A percentile compares a stretch with the other conserved stretches of the same genome.
Conservation (phyloP, 2,888 invertebrate genomes). For the Cepaea hortensis region DNA sequence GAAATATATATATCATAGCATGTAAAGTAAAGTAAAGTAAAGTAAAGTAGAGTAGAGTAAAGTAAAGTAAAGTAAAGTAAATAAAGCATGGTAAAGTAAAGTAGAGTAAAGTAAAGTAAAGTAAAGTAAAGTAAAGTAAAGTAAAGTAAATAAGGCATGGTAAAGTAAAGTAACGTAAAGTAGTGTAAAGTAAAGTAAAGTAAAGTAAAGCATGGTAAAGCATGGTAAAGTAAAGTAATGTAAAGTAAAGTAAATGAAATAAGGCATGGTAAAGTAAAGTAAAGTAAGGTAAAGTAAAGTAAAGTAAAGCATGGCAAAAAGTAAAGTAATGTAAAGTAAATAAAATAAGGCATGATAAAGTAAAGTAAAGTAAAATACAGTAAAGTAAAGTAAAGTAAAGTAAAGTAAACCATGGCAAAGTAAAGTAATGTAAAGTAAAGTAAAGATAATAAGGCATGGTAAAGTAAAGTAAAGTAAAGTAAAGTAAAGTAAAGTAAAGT, state of each 20-base stretch:
- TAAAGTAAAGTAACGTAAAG: neutral
- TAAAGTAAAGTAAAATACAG: neutral
- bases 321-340: neutral
- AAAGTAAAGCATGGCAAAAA: neutral
- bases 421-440: neutral
- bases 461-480: slow-evolving; percentile 1
- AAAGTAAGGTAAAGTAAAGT: neutral
- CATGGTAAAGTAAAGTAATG: neutral
- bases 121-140: neutral
- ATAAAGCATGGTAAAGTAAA: neutral
- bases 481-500: neutral
- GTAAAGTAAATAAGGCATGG: neutral
- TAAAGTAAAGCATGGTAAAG: neutral
- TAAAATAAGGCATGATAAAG: neutral
- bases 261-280: neutral
- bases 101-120: neutral
- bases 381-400: neutral
- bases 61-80: neutral
- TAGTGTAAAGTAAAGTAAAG: neutral
- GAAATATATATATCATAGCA: no score
- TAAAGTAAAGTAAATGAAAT: neutral
- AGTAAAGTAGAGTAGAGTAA: neutral
- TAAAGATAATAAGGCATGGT: neutral
- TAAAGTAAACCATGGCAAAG: neutral
- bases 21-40: neutral